Base-by-base conservation (phyloP, 1,140 invertebrate species). In the Rhagoletis pomonella region DNA sequence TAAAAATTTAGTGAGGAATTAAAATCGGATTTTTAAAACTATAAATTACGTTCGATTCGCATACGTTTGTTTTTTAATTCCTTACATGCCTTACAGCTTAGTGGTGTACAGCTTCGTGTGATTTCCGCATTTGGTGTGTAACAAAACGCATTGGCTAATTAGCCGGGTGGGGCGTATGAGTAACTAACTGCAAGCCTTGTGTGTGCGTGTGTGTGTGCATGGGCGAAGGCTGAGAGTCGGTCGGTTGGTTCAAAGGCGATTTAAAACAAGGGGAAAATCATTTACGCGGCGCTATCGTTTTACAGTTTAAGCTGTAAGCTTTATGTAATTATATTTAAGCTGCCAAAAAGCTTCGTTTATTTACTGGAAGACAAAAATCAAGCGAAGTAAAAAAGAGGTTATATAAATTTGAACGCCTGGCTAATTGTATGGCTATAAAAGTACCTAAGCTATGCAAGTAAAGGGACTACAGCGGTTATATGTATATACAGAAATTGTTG, bases 91-190 rank as follows among this genome's bases (percentile, higher is more conserved):
- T 6, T 55, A 3, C 47, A 29, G 19, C 2, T 7, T 67, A 29
- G 44, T 55, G 19, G 44, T 55, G 73, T 19, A 77, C 10, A 4
- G n/a, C n/a, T 81, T 81, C 17, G 44, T 81, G 19, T 9, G 29
- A 81, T 81, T 81, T 81, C 73, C 47, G 73, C 73, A 50, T 81
- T 81, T 55, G 73, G 47, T n/a, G 47, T 5, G 73, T 19, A 81
- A 55, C 2, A 17, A 81, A 1, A 55, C 55, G 73, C 17, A 47
- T 81, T 58, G 7, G 1, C n/a, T 7, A 58, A 29, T 55, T 55
- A 50, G 9, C 2, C 7, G 2, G 14, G 5, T 44, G 73, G 47
- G 44, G 73, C 73, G 73, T 81, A 81, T 81, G 73, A 81, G 73
- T 81, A 55, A 81, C 73, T 81, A 55, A 81, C 73, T 44, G 17